Conservation (phyloP, 2,888 invertebrate genomes). For the Homarus gammarus region DNA sequence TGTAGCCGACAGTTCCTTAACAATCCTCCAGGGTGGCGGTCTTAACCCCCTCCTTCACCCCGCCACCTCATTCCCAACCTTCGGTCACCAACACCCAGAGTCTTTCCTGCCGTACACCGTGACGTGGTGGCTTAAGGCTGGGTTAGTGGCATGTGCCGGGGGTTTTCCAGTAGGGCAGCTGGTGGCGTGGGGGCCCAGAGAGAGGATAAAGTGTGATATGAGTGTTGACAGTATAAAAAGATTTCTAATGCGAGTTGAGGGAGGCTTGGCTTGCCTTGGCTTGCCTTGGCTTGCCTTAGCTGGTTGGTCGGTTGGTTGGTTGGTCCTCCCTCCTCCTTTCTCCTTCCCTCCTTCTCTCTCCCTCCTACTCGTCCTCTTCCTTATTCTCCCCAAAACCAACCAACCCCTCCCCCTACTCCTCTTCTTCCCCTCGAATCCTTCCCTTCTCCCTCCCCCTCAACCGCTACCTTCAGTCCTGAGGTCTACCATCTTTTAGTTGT, state of each 20-base stretch:
- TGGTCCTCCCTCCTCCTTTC: too few species aligned
- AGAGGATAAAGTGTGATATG: background rate
- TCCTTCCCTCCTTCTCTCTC: too few species aligned
- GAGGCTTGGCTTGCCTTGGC: background rate
- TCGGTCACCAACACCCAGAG: background rate
- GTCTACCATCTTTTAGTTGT: background rate
- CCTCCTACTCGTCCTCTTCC: too few species aligned
- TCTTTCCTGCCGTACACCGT: background rate
- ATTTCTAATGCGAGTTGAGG: background rate
- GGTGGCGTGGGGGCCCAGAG: background rate
- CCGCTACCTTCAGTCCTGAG: background rate
- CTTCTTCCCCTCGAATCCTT: background rate
- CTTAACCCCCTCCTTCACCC: too few species aligned
- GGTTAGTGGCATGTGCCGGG: constrained; percentile 25
- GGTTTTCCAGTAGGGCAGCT: background rate
- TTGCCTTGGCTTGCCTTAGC: background rate
- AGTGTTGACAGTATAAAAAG: constrained; percentile 26
- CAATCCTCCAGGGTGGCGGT: background rate
- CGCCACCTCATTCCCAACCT: background rate
- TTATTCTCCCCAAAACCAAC: too few species aligned
- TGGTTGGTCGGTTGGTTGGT: background rate
- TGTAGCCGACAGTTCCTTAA: background rate
- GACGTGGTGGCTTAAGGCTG: background rate
- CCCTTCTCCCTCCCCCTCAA: background rate
- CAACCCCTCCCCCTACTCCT: background rate